phyloP scores from a whole-genome alignment of 1,140 invertebrate genomes.

The Holotrichia oblita region DNA sequence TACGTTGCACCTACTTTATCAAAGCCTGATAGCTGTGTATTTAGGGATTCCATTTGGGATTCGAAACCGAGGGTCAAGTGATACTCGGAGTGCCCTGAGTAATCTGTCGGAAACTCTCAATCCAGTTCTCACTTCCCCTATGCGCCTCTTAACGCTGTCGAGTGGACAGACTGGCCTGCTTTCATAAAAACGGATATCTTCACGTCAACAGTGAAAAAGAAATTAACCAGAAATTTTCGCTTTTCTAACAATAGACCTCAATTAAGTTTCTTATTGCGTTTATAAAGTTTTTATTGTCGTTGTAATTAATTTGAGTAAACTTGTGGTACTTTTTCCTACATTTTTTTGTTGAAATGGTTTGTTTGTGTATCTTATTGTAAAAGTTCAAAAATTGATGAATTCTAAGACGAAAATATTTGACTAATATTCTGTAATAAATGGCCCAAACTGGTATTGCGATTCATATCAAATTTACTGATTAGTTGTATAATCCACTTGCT shows the following conservation, averaged over 20 bases:
- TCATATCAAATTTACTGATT: too few relatives aligned
- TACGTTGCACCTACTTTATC: neutral
- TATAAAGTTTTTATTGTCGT: too few relatives aligned
- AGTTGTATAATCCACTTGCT: too few relatives aligned
- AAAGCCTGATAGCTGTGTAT: conserved; percentile 13
- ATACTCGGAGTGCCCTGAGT: conserved; percentile 31
- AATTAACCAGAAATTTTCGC: neutral
- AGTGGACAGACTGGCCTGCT: conserved; percentile 33
- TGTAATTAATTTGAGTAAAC: too few relatives aligned
- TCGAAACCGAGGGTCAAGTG: conserved; percentile 37
- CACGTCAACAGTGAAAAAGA: neutral
- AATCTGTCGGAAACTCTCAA: conserved; percentile 37
- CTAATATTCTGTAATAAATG: too few relatives aligned
- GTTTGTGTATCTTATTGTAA: too few relatives aligned
- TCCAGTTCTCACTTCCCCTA: conserved; percentile 40
- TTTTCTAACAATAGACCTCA: neutral
- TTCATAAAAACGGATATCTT: conserved; percentile 6
- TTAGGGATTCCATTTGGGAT: conserved; percentile 36
- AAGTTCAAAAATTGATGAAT: too few relatives aligned
- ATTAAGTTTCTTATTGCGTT: neutral
- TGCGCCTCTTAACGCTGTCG: conserved; percentile 15
- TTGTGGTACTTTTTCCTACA: too few relatives aligned
- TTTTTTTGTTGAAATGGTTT: too few relatives aligned
- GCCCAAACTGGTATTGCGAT: too few relatives aligned
- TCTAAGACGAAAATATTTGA: too few relatives aligned